A percentile compares a stretch with the other conserved stretches of the same genome.
These are phyloP conservation scores for Cyprinodon variegatus DNA, from an alignment of 2,113 vertebrate species.

Conservation along the genomic window DNA sequence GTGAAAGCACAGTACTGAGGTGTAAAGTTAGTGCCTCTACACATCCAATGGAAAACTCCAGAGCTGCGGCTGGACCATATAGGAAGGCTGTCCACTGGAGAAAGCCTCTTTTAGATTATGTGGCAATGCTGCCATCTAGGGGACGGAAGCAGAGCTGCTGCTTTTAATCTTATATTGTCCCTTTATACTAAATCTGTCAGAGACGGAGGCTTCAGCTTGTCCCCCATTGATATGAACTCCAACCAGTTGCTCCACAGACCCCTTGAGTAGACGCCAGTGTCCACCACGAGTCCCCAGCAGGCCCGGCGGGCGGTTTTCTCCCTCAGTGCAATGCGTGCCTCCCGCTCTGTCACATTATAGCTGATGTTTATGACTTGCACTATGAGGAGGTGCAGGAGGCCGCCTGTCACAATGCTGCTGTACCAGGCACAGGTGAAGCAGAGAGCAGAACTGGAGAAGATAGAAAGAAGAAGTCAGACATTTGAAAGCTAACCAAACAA, in stretches of 20 bases:
- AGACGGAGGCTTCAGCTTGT: slow-evolving; percentile 31
- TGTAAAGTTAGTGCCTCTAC: slow-evolving; percentile 36
- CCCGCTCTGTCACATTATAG: slow-evolving; percentile 93
- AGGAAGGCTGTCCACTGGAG: not conserved
- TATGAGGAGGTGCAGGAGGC: slow-evolving; percentile 90
- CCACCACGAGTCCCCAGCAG: slow-evolving; percentile 89
- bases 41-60: slow-evolving; percentile 26
- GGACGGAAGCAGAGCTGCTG: slow-evolving; percentile 36
- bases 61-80: not conserved
- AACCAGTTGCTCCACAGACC: slow-evolving; percentile 90
- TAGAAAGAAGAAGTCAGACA: slow-evolving; percentile 11
- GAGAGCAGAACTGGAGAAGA: slow-evolving; percentile 84
- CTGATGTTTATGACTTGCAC: slow-evolving; percentile 94
- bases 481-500: not conserved
- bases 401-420: slow-evolving; percentile 88
- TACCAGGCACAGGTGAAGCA: slow-evolving; percentile 98
- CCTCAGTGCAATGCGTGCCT: slow-evolving; percentile 87
- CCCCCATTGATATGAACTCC: slow-evolving; percentile 87
- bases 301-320: slow-evolving; percentile 83
- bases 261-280: slow-evolving; percentile 86
- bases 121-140: slow-evolving; percentile 61
- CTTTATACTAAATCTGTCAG: slow-evolving; percentile 83
- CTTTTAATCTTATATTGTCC: not conserved
- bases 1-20: slow-evolving; percentile 20
- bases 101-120: not conserved